A percentile compares a stretch with the other conserved stretches of the same genome.
phyloP scores from a whole-genome alignment of 2,113 vertebrate species.

The Cepphus grylle region DNA sequence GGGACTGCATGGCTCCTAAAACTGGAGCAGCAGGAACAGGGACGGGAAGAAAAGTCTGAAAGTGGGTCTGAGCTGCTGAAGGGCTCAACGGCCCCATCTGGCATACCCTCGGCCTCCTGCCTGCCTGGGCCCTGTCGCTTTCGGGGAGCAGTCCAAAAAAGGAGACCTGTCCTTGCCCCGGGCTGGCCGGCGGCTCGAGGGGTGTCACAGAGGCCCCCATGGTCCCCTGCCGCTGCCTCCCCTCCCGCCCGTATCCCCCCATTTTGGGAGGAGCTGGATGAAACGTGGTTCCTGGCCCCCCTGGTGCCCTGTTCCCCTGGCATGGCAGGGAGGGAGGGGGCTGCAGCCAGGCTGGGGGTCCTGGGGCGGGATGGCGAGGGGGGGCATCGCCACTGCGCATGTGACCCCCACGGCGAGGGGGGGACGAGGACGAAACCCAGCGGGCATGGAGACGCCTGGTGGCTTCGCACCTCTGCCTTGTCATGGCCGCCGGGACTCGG shows the following conservation, averaged over 20 bases:
- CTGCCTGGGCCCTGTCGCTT: neutral
- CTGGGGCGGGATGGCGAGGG: fast-evolving
- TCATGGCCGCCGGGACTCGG: fast-evolving
- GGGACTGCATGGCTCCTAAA: conserved; percentile 2
- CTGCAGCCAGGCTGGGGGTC: neutral
- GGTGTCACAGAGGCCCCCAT: neutral
- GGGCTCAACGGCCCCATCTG: neutral
- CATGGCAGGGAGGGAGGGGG: neutral
- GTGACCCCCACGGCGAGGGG: fast-evolving
- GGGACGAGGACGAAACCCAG: neutral
- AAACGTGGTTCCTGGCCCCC: neutral
- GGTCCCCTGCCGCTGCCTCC: neutral
- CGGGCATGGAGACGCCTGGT: fast-evolving
- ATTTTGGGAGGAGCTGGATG: neutral
- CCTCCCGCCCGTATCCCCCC: neutral
- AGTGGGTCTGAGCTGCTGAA: conserved; percentile 33
- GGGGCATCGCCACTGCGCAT: neutral
- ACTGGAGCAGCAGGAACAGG: conserved; percentile 40
- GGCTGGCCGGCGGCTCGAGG: neutral
- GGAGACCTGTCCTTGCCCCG: neutral
- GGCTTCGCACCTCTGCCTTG: neutral
- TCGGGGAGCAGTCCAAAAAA: neutral
- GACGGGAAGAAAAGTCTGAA: neutral
- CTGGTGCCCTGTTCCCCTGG: neutral
- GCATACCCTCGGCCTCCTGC: neutral